Evolutionary conservation across 2,113 vertebrate species (phyloP).

Genomic region (Morphnarchus princeps): DNA sequence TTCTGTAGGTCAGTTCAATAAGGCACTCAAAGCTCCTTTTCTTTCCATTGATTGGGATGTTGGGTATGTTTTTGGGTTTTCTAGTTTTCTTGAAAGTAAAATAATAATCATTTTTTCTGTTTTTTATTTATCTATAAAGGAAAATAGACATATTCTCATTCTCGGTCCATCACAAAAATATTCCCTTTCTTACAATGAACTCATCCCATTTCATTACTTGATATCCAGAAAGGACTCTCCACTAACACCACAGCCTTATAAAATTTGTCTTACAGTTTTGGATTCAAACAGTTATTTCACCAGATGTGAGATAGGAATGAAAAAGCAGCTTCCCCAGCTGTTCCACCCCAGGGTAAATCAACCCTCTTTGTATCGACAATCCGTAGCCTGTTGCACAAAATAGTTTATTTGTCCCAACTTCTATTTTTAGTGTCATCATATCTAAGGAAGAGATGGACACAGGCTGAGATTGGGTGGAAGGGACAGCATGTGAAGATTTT

Average conservation of each 20-base stretch:
- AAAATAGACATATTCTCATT: background rate
- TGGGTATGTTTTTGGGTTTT: background rate
- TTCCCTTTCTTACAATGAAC: background rate
- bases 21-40: conserved; percentile 55
- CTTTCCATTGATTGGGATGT: conserved; percentile 53
- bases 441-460: background rate
- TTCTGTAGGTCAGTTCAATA: conserved; percentile 65
- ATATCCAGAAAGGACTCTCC: background rate
- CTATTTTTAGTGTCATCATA: background rate
- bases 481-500: background rate
- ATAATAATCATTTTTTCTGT: background rate
- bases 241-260: background rate
- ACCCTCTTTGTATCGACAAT: background rate
- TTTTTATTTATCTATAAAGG: background rate
- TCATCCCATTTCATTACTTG: background rate
- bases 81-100: background rate
- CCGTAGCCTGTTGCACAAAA: background rate
- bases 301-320: background rate
- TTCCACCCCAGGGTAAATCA: background rate
- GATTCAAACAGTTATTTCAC: background rate
- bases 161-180: background rate
- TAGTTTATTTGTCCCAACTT: background rate
- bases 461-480: background rate
- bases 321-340: background rate
- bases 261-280: background rate